phyloP scores from a whole-genome alignment of 2,888 invertebrate species.

The Hedya salicella region DNA sequence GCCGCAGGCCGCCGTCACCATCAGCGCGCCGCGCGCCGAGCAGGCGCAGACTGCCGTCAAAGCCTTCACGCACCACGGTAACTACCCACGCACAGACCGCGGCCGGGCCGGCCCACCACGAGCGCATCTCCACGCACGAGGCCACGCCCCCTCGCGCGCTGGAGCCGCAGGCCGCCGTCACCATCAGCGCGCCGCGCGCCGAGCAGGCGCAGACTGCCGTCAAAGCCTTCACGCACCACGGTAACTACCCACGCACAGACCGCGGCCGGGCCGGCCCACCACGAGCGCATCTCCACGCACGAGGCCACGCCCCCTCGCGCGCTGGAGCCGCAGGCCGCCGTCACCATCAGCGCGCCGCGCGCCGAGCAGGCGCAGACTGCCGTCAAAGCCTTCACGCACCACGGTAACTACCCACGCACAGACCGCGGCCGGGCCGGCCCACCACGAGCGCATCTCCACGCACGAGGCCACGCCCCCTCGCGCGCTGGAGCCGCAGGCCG shows the following conservation, averaged over 20 bases:
- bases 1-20: slow-evolving; percentile 53
- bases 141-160: slow-evolving; percentile 49
- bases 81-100: too few species aligned
- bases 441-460: slow-evolving; percentile 66
- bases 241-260: too few species aligned
- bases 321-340: slow-evolving; percentile 55
- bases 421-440: slow-evolving; percentile 58
- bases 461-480: slow-evolving; percentile 52
- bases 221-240: slow-evolving; percentile 60
- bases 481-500: slow-evolving; percentile 55
- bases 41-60: slow-evolving; percentile 50
- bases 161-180: slow-evolving; percentile 54
- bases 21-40: slow-evolving; percentile 48
- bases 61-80: slow-evolving; percentile 63
- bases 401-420: too few species aligned
- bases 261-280: slow-evolving; percentile 59
- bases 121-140: slow-evolving; percentile 66
- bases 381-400: slow-evolving; percentile 56
- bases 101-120: slow-evolving; percentile 60
- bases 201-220: slow-evolving; percentile 48
- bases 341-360: slow-evolving; percentile 51
- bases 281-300: slow-evolving; percentile 68
- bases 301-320: slow-evolving; percentile 47
- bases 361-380: slow-evolving; percentile 48
- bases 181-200: slow-evolving; percentile 49